Base-by-base conservation (phyloP, 1,140 invertebrate genomes). In the Temnothorax curvispinosus region DNA sequence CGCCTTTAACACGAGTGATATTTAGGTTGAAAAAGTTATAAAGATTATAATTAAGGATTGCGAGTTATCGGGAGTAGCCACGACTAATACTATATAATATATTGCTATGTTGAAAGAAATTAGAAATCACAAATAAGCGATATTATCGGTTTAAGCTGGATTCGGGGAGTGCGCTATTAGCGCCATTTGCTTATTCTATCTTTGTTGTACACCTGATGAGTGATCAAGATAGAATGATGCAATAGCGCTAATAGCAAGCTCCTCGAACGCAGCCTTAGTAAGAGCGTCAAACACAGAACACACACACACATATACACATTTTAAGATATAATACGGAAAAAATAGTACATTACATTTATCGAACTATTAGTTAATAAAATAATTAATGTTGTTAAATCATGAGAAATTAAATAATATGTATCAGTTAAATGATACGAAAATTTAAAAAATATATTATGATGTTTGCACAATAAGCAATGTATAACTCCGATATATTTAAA, bases 41-140 rank as follows among this genome's bases (percentile, higher is more conserved):
- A 65, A 65, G 4, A 67, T 71, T 52, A 32, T 81, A 56, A 71
- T 82, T 82, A 72, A 18, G 5, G n/a, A 18, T 47, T 74, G 41
- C 27, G 11, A 35, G 1, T 71, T 81, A 27, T 67, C 47, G 56
- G 21, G 32, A 67, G 7, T 35, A 67, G 3, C 1, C 35, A 21
- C 35, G 27, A 56, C 8, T 27, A 56, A 54, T 11, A 56, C 58
- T 38, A 71, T 3, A 67, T n/a, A 21, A 52, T 38, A 56, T 80
- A 41, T 54, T 65, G n/a, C 4, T 65, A 32, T 8, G 32, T 13
- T 0, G 27, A 18, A n/a, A 56, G 7, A 69, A 81, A 69, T 44
- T 9, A 32, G 21, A 47, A 38, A 41, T 54, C 3, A 21, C 9
- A 67, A 67, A 41, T 27, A 41, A 11, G 35, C n/a, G 13, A 1